A percentile compares a stretch with the other conserved stretches of the same genome.
Conservation (phyloP, 2,113 vertebrate genomes). For the Ibidorhyncha struthersii region DNA sequence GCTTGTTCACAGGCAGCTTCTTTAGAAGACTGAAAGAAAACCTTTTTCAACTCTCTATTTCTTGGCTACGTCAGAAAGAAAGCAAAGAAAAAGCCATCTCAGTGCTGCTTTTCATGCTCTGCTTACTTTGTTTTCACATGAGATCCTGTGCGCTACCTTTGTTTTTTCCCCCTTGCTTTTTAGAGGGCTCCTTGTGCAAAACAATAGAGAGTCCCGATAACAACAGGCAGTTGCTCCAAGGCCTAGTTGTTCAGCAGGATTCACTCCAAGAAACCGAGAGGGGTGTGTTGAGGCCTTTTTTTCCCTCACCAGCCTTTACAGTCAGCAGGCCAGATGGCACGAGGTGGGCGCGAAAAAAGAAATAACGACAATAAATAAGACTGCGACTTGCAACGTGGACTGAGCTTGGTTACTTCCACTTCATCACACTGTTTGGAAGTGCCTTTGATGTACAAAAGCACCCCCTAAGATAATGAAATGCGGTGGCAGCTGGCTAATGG, state of each 20-base stretch:
- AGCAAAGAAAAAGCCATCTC: constrained; percentile 57
- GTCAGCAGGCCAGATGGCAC: constrained; percentile 79
- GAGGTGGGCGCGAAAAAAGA: not conserved
- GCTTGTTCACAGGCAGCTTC: constrained; percentile 40
- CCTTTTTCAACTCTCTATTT: constrained; percentile 23
- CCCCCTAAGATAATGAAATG: constrained; percentile 81
- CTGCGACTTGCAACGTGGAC: constrained; percentile 60
- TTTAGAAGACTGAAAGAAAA: constrained; percentile 31
- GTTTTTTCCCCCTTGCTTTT: not conserved
- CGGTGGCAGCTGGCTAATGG: constrained; percentile 84
- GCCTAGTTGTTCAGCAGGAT: constrained; percentile 68
- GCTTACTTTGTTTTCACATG: constrained; percentile 45
- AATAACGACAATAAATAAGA: constrained; percentile 41
- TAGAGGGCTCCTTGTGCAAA: constrained; percentile 36
- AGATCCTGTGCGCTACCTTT: constrained; percentile 54
- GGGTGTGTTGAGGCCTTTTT: constrained; percentile 39
- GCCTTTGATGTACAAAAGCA: constrained; percentile 79
- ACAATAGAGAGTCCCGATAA: constrained; percentile 67
- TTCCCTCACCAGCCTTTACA: constrained; percentile 42
- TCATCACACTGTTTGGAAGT: constrained; percentile 77
- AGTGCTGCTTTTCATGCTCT: constrained; percentile 22
- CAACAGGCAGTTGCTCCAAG: constrained; percentile 60
- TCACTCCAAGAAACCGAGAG: constrained; percentile 74
- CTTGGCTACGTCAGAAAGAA: constrained; percentile 38
- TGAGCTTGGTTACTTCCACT: constrained; percentile 79